A percentile compares a stretch with the other conserved stretches of the same genome.
Conservation (phyloP, 2,888 invertebrate species). For the Plutella xylostella region DNA sequence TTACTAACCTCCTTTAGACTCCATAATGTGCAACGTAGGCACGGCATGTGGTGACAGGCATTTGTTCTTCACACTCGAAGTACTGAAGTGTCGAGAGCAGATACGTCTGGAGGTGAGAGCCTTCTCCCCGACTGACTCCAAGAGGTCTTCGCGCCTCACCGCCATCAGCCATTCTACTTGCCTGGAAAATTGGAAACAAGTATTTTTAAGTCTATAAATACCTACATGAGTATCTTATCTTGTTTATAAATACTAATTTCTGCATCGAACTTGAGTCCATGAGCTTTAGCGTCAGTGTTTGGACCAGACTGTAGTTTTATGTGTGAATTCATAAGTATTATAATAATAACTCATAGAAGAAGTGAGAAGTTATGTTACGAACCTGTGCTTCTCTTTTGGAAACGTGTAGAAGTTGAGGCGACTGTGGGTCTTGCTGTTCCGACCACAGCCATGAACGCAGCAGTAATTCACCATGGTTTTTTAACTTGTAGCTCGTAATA, state of each 20-base stretch:
- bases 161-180: slow-evolving; percentile 45
- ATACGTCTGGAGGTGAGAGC: slow-evolving; percentile 31
- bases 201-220: background rate
- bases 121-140: slow-evolving; percentile 28
- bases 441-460: slow-evolving; percentile 46
- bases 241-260: too few species aligned
- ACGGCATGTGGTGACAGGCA: slow-evolving; percentile 41
- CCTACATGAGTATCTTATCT: background rate
- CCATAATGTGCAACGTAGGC: slow-evolving; percentile 35
- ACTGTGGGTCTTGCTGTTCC: slow-evolving; percentile 46
- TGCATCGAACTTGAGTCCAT: too few species aligned
- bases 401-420: slow-evolving; percentile 47
- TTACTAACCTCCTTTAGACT: too few species aligned
- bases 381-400: slow-evolving; percentile 49
- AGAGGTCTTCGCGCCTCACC: slow-evolving; percentile 38
- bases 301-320: too few species aligned
- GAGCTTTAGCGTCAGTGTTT: too few species aligned
- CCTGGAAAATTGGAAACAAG: slow-evolving; percentile 26
- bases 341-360: too few species aligned
- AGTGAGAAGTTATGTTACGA: slow-evolving; percentile 11
- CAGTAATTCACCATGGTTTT: slow-evolving; percentile 61
- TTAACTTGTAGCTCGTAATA: background rate
- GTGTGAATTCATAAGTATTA: too few species aligned
- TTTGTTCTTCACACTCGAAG: slow-evolving; percentile 37
- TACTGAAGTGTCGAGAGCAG: slow-evolving; percentile 50